phyloP scores from a whole-genome alignment of 2,888 invertebrate species.

The Drosophila siamana region DNA sequence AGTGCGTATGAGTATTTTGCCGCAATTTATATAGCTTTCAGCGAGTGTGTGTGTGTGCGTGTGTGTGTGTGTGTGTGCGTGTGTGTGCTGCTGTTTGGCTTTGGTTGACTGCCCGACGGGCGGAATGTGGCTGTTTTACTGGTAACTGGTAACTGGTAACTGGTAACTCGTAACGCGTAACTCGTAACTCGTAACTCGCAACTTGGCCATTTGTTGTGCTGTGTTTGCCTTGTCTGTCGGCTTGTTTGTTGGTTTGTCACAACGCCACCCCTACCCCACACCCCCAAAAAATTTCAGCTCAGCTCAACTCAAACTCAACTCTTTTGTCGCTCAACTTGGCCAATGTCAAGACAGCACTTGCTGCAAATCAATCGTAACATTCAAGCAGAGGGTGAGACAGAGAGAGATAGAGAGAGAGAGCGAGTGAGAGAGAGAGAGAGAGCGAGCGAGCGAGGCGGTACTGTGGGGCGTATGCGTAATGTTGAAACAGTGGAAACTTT shows the following conservation, averaged over 20 bases:
- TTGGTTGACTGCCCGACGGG: conserved; percentile 48
- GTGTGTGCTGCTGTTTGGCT: conserved; percentile 53
- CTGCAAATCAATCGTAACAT: conserved; percentile 57
- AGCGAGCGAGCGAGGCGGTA: not conserved
- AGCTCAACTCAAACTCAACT: conserved; percentile 35
- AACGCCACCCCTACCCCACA: not conserved
- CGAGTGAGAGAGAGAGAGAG: not conserved
- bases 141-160: conserved; percentile 28
- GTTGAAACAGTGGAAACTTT: conserved; percentile 53
- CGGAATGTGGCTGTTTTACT: conserved; percentile 36
- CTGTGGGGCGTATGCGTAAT: conserved; percentile 50
- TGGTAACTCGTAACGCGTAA: too few relatives aligned
- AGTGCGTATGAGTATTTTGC: conserved; percentile 61
- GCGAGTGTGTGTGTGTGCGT: conserved; percentile 5
- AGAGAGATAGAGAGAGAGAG: not conserved
- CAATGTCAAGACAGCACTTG: conserved; percentile 45
- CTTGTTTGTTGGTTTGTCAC: conserved; percentile 43
- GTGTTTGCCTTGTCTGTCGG: conserved; percentile 37
- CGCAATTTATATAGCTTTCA: conserved; percentile 58
- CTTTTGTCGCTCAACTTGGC: conserved; percentile 47
- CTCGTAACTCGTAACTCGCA: conserved; percentile 33
- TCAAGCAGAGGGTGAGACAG: too few relatives aligned
- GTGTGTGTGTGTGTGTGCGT: conserved; percentile 11
- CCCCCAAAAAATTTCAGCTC: conserved; percentile 5
- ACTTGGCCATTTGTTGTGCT: conserved; percentile 55